Conservation (phyloP, 2,113 vertebrate species). For the Pyrgilauda ruficollis region DNA sequence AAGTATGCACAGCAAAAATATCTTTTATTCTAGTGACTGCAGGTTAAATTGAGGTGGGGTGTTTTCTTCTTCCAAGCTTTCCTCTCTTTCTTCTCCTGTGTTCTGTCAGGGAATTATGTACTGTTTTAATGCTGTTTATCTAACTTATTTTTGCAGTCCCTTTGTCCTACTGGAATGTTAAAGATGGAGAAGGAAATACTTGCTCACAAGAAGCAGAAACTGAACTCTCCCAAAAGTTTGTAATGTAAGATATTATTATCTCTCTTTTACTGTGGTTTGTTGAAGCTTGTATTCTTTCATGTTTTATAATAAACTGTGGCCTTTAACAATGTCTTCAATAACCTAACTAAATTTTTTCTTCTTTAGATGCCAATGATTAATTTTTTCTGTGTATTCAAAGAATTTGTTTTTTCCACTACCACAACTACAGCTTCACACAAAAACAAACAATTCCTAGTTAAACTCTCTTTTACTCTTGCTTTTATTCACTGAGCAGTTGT, state of each 20-base stretch:
- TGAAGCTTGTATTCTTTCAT: constrained; percentile 15
- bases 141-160: neutral
- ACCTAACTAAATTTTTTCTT: neutral
- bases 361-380: neutral
- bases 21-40: neutral
- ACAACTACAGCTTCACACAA: neutral
- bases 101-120: neutral
- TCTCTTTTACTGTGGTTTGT: neutral
- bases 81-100: neutral
- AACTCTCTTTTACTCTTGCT: neutral
- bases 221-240: neutral
- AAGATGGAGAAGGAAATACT: neutral
- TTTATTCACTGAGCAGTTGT: neutral
- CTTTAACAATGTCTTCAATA: constrained; percentile 7
- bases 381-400: neutral
- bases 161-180: neutral
- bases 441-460: neutral
- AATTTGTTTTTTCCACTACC: neutral
- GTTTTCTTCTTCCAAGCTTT: neutral
- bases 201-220: neutral
- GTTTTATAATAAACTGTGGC: neutral
- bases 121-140: neutral
- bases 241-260: neutral
- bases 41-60: neutral
- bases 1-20: neutral